Percentiles rank a stretch among this genome's conserved stretches.
These are phyloP conservation scores for Callocephalon fimbriatum DNA, from an alignment of 2,113 vertebrate species.

Conservation along the genomic window DNA sequence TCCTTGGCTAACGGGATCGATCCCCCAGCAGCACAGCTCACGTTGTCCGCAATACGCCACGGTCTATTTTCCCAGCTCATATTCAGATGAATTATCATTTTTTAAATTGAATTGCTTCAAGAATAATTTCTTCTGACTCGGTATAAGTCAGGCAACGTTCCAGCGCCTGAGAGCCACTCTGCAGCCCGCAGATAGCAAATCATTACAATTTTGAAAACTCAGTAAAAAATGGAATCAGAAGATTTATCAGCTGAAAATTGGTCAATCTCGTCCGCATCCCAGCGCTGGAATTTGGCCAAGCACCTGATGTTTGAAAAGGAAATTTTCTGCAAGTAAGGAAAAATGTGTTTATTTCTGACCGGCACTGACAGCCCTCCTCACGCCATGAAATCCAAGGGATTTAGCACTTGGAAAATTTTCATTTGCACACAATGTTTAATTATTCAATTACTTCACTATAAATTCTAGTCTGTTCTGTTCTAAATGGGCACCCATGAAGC, in stretches of 20 bases:
- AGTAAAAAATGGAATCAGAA: constrained; percentile 30
- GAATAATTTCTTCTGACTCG: background rate
- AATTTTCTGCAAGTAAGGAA: constrained; percentile 30
- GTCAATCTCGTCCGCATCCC: constrained; percentile 27
- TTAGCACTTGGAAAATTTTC: background rate
- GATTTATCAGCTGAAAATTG: constrained; percentile 47
- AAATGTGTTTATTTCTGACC: constrained; percentile 19
- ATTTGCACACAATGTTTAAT: background rate
- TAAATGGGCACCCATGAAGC: background rate
- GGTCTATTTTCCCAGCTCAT: background rate
- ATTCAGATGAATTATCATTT: background rate
- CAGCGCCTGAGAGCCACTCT: background rate
- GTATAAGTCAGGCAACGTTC: constrained; percentile 27
- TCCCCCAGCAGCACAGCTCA: background rate
- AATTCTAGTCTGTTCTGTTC: background rate
- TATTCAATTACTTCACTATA: background rate
- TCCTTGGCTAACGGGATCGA: background rate
- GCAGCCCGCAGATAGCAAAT: constrained; percentile 40
- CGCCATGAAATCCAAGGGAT: background rate
- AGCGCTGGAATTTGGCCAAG: constrained; percentile 51
- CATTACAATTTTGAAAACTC: constrained; percentile 55
- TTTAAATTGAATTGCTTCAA: constrained; percentile 29
- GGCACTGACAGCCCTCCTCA: background rate
- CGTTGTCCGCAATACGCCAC: background rate
- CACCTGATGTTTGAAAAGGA: constrained; percentile 41